Percentiles rank a stretch among this genome's conserved stretches.
Evolutionary conservation across 2,797 vertebrate genomes (phyloP).

Genomic region (Euthynnus affinis): DNA sequence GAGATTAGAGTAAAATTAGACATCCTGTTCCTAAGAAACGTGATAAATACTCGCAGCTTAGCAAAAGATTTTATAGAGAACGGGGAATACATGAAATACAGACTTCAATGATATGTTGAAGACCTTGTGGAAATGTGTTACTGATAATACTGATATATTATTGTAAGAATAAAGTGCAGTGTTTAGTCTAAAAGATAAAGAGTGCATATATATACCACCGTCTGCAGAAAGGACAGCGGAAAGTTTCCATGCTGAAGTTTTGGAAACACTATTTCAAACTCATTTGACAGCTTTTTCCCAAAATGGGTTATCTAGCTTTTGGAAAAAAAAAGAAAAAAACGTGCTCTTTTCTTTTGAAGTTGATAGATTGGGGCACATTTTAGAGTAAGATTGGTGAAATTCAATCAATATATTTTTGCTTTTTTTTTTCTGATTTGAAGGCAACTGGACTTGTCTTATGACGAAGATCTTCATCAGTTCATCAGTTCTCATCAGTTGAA

Average conservation of each 20-base stretch:
- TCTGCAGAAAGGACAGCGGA: background rate
- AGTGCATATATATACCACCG: too few relatives aligned
- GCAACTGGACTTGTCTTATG: too few relatives aligned
- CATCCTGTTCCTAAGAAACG: background rate
- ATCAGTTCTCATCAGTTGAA: too few relatives aligned
- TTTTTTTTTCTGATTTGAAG: too few relatives aligned
- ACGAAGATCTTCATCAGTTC: too few relatives aligned
- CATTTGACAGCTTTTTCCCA: background rate
- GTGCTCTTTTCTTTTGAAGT: background rate
- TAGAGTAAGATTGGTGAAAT: background rate
- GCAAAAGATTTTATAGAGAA: too few relatives aligned
- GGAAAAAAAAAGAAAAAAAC: background rate
- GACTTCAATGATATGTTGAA: too few relatives aligned
- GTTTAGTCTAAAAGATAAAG: background rate
- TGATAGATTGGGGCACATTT: background rate
- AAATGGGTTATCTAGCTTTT: background rate
- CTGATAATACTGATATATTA: background rate
- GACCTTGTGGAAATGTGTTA: background rate
- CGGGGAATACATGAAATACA: too few relatives aligned
- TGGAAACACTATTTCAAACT: background rate
- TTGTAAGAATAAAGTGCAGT: background rate
- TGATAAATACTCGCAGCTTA: too few relatives aligned
- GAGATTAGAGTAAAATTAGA: background rate
- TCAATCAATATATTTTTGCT: background rate
- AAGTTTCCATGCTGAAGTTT: background rate